phyloP scores from a whole-genome alignment of 2,888 invertebrate genomes.

The Flabesymbios commensalis region DNA sequence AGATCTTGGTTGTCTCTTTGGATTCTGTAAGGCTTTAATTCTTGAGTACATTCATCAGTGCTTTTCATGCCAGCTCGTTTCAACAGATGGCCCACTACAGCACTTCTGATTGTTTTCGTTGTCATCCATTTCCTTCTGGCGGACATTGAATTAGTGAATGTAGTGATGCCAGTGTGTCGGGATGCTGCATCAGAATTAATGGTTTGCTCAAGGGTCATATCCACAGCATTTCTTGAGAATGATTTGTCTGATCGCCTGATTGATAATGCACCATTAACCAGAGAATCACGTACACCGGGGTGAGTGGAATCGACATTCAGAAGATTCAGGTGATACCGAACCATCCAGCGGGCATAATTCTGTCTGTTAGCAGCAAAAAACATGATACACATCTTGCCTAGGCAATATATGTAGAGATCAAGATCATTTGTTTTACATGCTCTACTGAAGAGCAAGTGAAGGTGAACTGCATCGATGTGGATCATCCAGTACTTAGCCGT shows the following conservation, averaged over 20 bases:
- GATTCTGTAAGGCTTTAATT: constrained; percentile 4
- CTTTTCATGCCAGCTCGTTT: constrained; percentile 13
- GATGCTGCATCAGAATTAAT: constrained; percentile 26
- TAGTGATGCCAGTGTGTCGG: constrained; percentile 19
- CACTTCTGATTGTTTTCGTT: neutral
- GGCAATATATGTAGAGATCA: neutral
- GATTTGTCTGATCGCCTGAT: constrained; percentile 21
- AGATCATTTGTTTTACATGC: neutral
- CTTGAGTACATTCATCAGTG: constrained; percentile 9
- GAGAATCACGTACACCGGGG: constrained; percentile 17
- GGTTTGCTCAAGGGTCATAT: constrained; percentile 26
- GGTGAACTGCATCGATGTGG: neutral
- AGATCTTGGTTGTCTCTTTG: constrained; percentile 17
- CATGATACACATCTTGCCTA: neutral
- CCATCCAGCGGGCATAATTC: constrained; percentile 35
- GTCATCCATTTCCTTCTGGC: constrained; percentile 9
- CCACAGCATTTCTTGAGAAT: constrained; percentile 19
- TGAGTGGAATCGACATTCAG: constrained; percentile 25
- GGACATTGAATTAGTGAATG: constrained; percentile 12
- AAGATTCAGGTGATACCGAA: constrained; percentile 29
- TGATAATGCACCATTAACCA: constrained; percentile 22
- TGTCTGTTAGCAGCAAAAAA: constrained; percentile 20
- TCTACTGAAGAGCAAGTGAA: neutral
- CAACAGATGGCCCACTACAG: constrained; percentile 6
- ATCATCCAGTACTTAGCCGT: constrained; percentile 8